A percentile compares a stretch with the other conserved stretches of the same genome.
These are phyloP conservation scores for Drosophila paulistorum DNA, from an alignment of 1,140 invertebrate species.

Conservation along the genomic window DNA sequence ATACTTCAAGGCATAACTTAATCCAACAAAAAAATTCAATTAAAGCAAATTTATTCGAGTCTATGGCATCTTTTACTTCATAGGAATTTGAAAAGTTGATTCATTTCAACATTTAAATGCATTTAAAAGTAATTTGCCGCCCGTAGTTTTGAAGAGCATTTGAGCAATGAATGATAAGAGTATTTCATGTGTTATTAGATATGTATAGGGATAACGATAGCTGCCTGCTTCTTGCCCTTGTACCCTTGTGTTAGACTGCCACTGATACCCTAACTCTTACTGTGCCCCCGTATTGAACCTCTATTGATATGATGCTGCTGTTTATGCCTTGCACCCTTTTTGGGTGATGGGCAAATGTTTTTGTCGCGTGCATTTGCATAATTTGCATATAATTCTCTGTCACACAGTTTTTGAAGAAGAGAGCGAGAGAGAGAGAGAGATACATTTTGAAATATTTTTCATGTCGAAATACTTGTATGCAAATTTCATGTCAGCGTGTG, in stretches of 20 bases:
- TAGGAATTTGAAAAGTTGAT: too few relatives aligned
- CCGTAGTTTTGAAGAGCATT: background rate
- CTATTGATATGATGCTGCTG: slow-evolving; percentile 28
- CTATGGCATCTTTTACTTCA: too few relatives aligned
- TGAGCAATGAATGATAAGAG: background rate
- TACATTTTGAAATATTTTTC: slow-evolving; percentile 40
- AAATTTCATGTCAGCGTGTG: slow-evolving; percentile 47
- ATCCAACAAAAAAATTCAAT: too few relatives aligned
- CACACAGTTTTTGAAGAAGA: slow-evolving; percentile 29
- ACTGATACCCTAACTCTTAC: background rate
- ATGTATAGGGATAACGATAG: too few relatives aligned
- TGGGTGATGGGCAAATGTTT: slow-evolving; percentile 9
- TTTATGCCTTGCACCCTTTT: background rate
- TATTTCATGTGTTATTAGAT: background rate
- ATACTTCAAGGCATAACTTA: too few relatives aligned
- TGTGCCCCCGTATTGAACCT: slow-evolving; percentile 11
- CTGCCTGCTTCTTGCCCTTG: background rate
- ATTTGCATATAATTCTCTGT: slow-evolving; percentile 64
- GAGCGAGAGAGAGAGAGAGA: slow-evolving; percentile 18
- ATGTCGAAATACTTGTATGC: slow-evolving; percentile 39
- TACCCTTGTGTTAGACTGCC: background rate
- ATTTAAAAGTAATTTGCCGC: background rate
- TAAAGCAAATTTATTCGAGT: too few relatives aligned
- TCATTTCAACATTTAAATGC: background rate
- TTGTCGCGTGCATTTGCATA: slow-evolving; percentile 57